Conservation (phyloP, 2,888 invertebrate genomes). For the Saturnia pavonia region DNA sequence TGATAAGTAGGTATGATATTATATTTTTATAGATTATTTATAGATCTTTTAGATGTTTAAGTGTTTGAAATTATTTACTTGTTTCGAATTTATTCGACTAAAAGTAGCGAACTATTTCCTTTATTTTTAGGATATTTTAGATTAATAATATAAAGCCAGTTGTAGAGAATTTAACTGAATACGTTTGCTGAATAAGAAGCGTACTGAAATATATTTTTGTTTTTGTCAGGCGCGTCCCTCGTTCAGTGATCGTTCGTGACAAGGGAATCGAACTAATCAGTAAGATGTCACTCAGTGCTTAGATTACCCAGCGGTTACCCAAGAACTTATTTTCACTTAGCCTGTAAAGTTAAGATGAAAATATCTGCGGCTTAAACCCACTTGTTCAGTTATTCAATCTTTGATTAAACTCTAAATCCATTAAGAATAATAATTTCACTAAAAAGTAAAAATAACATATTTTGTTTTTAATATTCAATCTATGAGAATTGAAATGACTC, state of each 20-base stretch:
- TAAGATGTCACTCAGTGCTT: conserved; percentile 54
- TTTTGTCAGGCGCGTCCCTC: conserved; percentile 51
- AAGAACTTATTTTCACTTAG: not conserved
- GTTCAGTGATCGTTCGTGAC: conserved; percentile 51
- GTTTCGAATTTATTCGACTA: not conserved
- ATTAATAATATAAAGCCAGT: conserved; percentile 4
- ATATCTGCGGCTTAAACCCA: not conserved
- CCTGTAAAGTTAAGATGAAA: not conserved
- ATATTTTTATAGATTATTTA: too few species aligned
- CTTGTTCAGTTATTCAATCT: not conserved
- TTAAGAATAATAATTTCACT: not conserved
- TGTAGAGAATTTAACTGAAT: conserved; percentile 27
- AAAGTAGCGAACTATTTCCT: not conserved
- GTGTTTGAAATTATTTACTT: not conserved
- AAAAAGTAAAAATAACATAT: not conserved
- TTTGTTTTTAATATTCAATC: too few species aligned
- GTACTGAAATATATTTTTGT: conserved; percentile 48
- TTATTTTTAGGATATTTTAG: not conserved
- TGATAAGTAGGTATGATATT: not conserved
- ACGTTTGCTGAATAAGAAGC: conserved; percentile 43
- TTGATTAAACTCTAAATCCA: not conserved
- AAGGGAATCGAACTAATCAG: conserved; percentile 58
- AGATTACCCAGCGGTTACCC: conserved; percentile 20
- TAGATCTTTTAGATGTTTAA: not conserved
- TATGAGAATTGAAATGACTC: not conserved